Base-by-base conservation (phyloP, 2,888 invertebrate species). In the Tetragonisca angustula region DNA sequence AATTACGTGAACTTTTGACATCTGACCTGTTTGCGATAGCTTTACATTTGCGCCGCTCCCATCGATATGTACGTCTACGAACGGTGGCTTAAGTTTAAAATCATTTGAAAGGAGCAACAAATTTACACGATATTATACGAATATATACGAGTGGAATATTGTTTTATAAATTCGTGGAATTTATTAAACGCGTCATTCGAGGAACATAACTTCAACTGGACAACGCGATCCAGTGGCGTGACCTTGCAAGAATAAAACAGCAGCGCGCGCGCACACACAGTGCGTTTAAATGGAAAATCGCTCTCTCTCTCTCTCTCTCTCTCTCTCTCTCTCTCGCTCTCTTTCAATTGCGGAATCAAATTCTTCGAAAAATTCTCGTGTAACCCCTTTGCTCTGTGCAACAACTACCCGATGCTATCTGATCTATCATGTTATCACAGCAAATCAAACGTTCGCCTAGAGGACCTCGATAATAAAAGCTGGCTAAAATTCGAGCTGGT, bases 401-500 rank as follows among this genome's bases (percentile, higher is more conserved):
- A 32, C 43, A 43, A 43, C 49, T 54, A 43, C 6, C 21, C 32
- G 17, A 59, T 72, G 72, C 59, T 61, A 72, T 13, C 49, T 76
- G 54, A 72, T 13, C 49, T 76, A 61, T 67, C 56, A 13, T 21
- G 62, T 79, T 68, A 76, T 83, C 83, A 72, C 83, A 83, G 83
- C 68, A 76, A 83, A 83, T 56, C n/a, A 83, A 83, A 83, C 61
- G 69, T 50, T 71, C 32, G n/a, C 17, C 27, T 61, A 50, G 9
- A 43, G 43, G n/a, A 27, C 36, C 19, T 27, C 11, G 59, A n/a
- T 54, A 73, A 83, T 83, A 62, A 68, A 80, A 74, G 36, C 67
- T 74, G 69, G 59, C 65, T 81, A 71, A 82, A 71, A 71, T 65
- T 61, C 59, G 61, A 24, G 61, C 61, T 62, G 70, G 64, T 71